These are phyloP conservation scores for Pogonomyrmex barbatus DNA, from an alignment of 1,140 invertebrate species.

Conservation along the genomic window DNA sequence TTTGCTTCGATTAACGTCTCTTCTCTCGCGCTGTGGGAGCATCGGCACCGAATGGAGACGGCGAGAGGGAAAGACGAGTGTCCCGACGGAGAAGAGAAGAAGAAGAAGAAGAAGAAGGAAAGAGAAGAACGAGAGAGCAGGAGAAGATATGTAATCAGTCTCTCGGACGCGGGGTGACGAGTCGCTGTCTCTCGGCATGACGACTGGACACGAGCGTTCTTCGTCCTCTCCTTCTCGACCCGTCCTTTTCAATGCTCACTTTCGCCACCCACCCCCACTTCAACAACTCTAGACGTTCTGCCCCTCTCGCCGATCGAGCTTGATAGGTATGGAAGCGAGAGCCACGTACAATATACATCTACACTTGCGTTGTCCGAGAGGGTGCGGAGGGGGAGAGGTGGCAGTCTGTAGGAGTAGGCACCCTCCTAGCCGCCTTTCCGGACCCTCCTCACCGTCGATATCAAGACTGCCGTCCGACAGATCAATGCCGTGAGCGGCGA, in stretches of 20 bases:
- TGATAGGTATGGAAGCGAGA: conserved; percentile 63
- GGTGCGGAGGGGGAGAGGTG: neutral
- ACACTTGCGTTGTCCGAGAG: conserved; percentile 38
- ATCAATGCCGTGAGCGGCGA: conserved; percentile 84
- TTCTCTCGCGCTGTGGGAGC: conserved; percentile 56
- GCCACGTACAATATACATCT: conserved; percentile 60
- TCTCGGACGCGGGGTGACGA: conserved; percentile 79
- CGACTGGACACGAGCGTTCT: conserved; percentile 74
- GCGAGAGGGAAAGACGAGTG: conserved; percentile 6
- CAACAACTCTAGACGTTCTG: conserved; percentile 45
- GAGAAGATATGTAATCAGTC: conserved; percentile 74
- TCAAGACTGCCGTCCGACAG: conserved; percentile 84
- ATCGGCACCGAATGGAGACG: conserved; percentile 28
- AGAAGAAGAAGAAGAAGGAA: neutral
- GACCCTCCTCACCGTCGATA: conserved; percentile 81
- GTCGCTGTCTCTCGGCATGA: conserved; percentile 80
- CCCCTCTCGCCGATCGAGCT: conserved; percentile 43
- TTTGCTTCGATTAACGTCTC: conserved; percentile 76
- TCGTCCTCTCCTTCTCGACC: conserved; percentile 56
- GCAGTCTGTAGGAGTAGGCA: conserved; percentile 52
- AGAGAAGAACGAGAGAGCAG: conserved; percentile 30
- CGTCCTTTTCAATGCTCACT: conserved; percentile 55
- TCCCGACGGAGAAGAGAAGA: conserved; percentile 17
- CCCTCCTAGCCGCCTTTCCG: conserved; percentile 73
- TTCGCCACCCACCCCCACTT: conserved; percentile 50